Conservation (phyloP, 2,113 vertebrate genomes). For the Varanus salvator region DNA sequence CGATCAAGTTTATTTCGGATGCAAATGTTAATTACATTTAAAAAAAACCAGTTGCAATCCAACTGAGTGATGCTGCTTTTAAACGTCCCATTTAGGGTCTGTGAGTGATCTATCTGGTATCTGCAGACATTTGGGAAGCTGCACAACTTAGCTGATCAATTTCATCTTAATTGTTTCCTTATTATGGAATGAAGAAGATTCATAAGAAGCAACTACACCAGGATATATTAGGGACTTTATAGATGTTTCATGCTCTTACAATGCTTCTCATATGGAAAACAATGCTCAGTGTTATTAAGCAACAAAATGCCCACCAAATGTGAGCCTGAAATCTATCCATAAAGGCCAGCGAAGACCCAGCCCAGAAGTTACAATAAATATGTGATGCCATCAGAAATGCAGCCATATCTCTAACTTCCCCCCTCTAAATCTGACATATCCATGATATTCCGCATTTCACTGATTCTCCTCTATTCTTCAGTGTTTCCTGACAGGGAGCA, state of each 20-base stretch:
- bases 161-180: conserved; percentile 77
- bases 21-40: conserved; percentile 78
- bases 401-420: not conserved
- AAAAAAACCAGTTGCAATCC: conserved; percentile 67
- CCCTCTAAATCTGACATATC: not conserved
- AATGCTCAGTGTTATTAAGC: conserved; percentile 48
- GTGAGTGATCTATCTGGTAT: conserved; percentile 72
- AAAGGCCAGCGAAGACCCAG: not conserved
- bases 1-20: conserved; percentile 78
- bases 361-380: not conserved
- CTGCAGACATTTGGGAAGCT: conserved; percentile 72
- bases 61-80: conserved; percentile 76
- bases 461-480: not conserved
- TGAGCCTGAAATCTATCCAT: not conserved
- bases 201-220: conserved; percentile 42
- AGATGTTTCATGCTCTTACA: conserved; percentile 56
- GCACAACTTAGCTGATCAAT: conserved; percentile 73
- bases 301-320: conserved; percentile 12
- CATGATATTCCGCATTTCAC: not conserved
- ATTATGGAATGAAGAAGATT: conserved; percentile 62
- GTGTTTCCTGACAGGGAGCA: not conserved
- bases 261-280: conserved; percentile 45
- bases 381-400: not conserved
- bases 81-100: conserved; percentile 72
- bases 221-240: conserved; percentile 48